Evolutionary conservation across 2,113 vertebrate species (phyloP).

Genomic region (Hippocampus comes): DNA sequence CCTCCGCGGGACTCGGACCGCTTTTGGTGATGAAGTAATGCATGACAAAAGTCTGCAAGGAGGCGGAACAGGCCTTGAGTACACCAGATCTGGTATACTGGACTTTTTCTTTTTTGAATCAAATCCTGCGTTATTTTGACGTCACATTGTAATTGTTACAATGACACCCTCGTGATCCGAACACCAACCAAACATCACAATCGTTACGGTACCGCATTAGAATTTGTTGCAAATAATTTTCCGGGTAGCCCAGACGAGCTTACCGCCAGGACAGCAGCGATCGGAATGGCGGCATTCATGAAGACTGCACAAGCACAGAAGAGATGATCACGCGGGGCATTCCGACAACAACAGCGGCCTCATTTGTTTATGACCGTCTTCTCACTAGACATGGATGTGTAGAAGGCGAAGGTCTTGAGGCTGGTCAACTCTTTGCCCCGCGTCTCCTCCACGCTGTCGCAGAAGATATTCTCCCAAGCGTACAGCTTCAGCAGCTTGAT

Average conservation of each 20-base stretch:
- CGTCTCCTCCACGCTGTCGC: slow-evolving; percentile 87
- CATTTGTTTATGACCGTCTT: neutral
- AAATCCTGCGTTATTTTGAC: no score
- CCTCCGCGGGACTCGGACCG: slow-evolving; percentile 76
- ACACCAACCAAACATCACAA: neutral
- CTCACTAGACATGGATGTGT: slow-evolving; percentile 67
- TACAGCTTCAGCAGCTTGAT: slow-evolving; percentile 96
- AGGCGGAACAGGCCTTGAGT: neutral
- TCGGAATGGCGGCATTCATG: slow-evolving; percentile 96
- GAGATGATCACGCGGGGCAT: neutral
- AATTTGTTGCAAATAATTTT: neutral
- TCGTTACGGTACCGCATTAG: neutral
- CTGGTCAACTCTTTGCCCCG: slow-evolving; percentile 82
- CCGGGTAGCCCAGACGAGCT: slow-evolving; percentile 45
- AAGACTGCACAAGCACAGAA: slow-evolving; percentile 78
- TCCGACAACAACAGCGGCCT: no score
- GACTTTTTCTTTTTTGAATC: no score
- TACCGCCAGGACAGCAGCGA: slow-evolving; percentile 94
- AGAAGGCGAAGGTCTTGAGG: slow-evolving; percentile 59
- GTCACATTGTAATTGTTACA: no score
- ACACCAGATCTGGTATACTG: no score
- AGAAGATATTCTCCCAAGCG: slow-evolving; percentile 97
- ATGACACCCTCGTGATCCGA: no score
- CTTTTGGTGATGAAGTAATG: slow-evolving; percentile 66
- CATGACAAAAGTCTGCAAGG: slow-evolving; percentile 84